Evolutionary conservation across 2,797 vertebrate genomes (phyloP), one percentile per base, ranked within the genome.

Genomic region (Meda fulgida): DNA sequence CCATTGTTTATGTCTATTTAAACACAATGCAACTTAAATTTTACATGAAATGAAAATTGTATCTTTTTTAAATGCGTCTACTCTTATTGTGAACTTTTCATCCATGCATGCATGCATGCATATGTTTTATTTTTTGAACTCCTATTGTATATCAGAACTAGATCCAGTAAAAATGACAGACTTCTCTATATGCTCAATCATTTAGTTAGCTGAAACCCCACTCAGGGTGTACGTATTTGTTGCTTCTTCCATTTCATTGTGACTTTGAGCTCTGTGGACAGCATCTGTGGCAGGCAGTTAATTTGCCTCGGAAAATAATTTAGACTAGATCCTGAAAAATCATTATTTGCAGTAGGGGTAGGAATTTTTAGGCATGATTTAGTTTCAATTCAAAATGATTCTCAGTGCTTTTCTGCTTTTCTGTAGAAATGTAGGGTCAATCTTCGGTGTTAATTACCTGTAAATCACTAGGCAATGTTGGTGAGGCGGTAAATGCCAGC

Each of bases 381-480:
- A 10, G n/a, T 43, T 46, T 46, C 0, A 71, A 8, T 71, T 26
- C 71, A 19, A 31, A 73, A 48, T 19, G 26, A 19, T 13, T 51
- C 18, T 1, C 0, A 31, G 1, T 29, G 14, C n/a, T 29, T 29
- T 16, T 72, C 43, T 2, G 3, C 46, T 21, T 51, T 34, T 73
- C 18, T 51, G 46, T 18, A 51, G 18, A 31, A 11, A 29, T 73
- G 26, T 29, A 29, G 43, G 43, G 3, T 4, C 1, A 26, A 29
- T 19, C 4, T 48, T 48, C 5, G 0, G 7, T 71, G 38, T 31
- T 31, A 67, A 69, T 46, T 69, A 21, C 14, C 46, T 78, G 16
- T 82, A 48, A 43, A 79, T 83, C 65, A 81, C 84, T 31, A 31
- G 67, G 55, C 51, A 53, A 36, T 40, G 3, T 38, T 23, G 60